These are phyloP conservation scores for Connochaetes taurinus DNA, from an alignment of 2,113 vertebrate species.

Conservation along the genomic window DNA sequence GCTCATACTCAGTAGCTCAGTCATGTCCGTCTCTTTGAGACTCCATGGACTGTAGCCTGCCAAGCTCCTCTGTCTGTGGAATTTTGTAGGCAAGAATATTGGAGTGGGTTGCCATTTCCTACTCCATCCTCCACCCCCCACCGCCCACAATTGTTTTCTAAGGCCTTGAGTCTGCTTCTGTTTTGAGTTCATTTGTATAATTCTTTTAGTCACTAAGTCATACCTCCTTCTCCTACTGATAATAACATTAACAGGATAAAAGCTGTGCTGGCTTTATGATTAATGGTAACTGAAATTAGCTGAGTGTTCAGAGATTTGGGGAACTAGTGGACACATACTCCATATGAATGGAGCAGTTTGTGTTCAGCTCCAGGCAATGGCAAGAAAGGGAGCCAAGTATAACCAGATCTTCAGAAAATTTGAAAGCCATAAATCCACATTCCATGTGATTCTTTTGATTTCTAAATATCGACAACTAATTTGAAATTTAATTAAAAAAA, in stretches of 20 bases:
- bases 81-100: neutral
- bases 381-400: fast-evolving
- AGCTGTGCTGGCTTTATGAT: neutral
- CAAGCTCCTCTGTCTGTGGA: neutral
- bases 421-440: neutral
- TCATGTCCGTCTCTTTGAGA: neutral
- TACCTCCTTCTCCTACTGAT: neutral
- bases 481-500: neutral
- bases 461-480: neutral
- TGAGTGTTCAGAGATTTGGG: neutral
- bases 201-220: neutral
- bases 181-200: neutral
- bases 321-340: neutral
- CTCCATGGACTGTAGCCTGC: neutral
- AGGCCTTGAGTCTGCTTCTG: neutral
- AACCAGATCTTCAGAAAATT: neutral
- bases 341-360: fast-evolving
- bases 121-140: neutral
- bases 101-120: neutral
- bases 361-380: neutral
- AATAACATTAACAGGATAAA: neutral
- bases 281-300: neutral
- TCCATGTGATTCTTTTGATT: neutral
- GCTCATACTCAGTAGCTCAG: neutral
- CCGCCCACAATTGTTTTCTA: fast-evolving